Evolutionary conservation across 1,140 invertebrate species (phyloP).

Genomic region (Mesaphorura yosii): DNA sequence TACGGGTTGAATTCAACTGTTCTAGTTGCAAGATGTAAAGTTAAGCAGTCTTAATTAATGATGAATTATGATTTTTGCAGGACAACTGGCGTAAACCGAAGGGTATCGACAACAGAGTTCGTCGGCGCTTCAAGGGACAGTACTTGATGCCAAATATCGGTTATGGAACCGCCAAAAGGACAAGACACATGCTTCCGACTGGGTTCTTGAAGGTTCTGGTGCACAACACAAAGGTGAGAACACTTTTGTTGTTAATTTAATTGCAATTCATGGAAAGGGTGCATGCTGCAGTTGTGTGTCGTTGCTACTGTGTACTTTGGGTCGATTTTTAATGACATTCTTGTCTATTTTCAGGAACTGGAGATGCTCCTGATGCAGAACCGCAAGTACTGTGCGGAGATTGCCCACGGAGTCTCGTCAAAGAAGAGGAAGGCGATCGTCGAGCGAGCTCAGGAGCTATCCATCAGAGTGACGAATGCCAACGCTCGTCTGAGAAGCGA

Average conservation of each 20-base stretch:
- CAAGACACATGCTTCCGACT: slow-evolving; percentile 90
- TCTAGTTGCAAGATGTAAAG: background rate
- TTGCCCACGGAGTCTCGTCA: slow-evolving; percentile 89
- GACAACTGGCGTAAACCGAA: slow-evolving; percentile 82
- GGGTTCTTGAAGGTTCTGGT: slow-evolving; percentile 90
- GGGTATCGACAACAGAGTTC: slow-evolving; percentile 99
- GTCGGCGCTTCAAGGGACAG: slow-evolving; percentile 96
- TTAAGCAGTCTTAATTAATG: background rate
- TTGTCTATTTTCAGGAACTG: slow-evolving; percentile 66
- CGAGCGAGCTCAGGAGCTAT: slow-evolving; percentile 88
- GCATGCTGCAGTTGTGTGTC: too few species aligned
- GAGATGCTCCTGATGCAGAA: slow-evolving; percentile 99
- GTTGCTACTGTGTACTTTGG: too few species aligned
- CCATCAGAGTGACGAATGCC: slow-evolving; percentile 89
- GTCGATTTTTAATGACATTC: slow-evolving; percentile 11
- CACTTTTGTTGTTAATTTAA: background rate
- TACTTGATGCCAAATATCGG: slow-evolving; percentile 98
- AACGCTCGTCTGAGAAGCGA: slow-evolving; percentile 91
- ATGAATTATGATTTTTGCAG: slow-evolving; percentile 41
- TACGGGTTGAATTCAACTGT: background rate
- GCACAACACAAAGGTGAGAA: slow-evolving; percentile 66
- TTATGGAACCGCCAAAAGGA: slow-evolving; percentile 91
- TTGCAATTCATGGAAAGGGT: background rate
- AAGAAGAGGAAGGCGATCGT: slow-evolving; percentile 93
- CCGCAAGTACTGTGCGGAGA: slow-evolving; percentile 91